Evolutionary conservation across 2,888 invertebrate genomes (phyloP).

Genomic region (Drosophila mulleri): DNA sequence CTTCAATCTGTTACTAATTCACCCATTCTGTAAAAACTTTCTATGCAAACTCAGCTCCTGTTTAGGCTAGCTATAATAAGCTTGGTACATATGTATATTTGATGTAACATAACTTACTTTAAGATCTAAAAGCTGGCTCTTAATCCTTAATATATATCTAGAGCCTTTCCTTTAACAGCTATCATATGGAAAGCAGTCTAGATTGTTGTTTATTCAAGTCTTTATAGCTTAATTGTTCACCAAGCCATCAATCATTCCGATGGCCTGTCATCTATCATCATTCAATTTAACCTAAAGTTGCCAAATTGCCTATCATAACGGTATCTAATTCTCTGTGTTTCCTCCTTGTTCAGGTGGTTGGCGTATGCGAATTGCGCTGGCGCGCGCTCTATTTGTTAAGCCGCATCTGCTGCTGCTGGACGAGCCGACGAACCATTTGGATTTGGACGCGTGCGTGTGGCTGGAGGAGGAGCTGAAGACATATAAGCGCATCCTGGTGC

Average conservation of each 20-base stretch:
- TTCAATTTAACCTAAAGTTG: too few relatives aligned
- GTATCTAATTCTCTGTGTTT: neutral
- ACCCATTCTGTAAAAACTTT: neutral
- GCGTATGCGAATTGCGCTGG: constrained; percentile 99
- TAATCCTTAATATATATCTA: neutral
- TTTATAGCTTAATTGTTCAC: neutral
- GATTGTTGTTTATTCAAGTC: neutral
- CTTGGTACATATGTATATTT: neutral
- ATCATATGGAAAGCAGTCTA: neutral
- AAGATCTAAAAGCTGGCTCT: too few relatives aligned
- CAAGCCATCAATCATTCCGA: neutral
- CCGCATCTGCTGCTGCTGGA: constrained; percentile 98
- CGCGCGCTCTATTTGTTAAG: constrained; percentile 98
- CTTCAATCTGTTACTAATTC: too few relatives aligned
- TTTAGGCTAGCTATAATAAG: neutral
- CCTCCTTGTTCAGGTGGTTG: constrained; percentile 90
- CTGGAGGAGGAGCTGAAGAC: constrained; percentile 98
- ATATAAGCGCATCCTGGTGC: constrained; percentile 97
- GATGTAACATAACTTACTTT: too few relatives aligned
- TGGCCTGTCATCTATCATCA: neutral
- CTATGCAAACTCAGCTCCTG: neutral
- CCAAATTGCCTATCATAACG: too few relatives aligned
- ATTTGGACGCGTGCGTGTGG: constrained; percentile 99
- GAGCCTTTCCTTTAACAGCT: neutral
- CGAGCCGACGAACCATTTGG: constrained; percentile 99